Evolutionary conservation across 2,888 invertebrate genomes (phyloP).

Genomic region (Drosophila quinaria): DNA sequence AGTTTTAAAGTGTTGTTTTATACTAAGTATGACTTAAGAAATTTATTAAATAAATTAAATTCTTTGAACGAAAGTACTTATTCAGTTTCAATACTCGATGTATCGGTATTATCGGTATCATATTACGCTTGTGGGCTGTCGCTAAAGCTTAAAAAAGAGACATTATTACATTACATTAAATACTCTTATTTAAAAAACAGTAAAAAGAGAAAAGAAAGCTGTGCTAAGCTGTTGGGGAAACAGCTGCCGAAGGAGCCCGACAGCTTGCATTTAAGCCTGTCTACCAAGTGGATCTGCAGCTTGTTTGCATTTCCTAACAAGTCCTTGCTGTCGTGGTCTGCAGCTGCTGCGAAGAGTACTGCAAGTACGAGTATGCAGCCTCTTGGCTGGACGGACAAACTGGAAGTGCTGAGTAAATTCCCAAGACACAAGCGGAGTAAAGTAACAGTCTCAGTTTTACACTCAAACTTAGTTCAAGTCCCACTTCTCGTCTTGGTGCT

Average conservation of each 20-base stretch:
- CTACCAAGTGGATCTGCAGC: conserved; percentile 31
- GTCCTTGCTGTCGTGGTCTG: conserved; percentile 16
- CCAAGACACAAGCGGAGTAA: conserved; percentile 1
- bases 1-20: too few relatives aligned
- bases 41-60: too few relatives aligned
- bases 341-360: conserved; percentile 10
- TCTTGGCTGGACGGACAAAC: conserved; percentile 3
- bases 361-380: neutral
- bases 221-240: conserved; percentile 9
- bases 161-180: conserved; percentile 7
- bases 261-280: conserved; percentile 41
- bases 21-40: too few relatives aligned
- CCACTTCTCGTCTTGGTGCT: neutral
- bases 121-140: neutral
- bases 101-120: neutral
- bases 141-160: neutral
- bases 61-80: too few relatives aligned
- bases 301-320: conserved; percentile 49
- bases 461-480: conserved; percentile 7
- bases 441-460: neutral
- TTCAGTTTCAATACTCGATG: too few relatives aligned
- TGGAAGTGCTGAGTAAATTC: conserved; percentile 27
- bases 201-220: neutral
- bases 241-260: conserved; percentile 32
- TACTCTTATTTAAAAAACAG: neutral